Evolutionary conservation across 2,888 invertebrate species (phyloP).

Genomic region (Dicroscelio sp.): DNA sequence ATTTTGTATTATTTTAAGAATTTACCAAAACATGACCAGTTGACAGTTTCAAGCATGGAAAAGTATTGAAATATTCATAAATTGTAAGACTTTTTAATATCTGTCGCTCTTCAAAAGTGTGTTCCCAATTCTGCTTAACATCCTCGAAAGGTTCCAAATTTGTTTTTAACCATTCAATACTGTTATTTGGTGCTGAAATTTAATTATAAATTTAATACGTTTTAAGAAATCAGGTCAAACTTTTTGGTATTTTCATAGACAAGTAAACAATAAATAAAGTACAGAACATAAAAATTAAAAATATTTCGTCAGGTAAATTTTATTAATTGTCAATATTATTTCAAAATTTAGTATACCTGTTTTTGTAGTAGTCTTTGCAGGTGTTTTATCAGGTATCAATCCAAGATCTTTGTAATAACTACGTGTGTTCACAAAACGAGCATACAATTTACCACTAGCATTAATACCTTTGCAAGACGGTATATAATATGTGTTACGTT

Average conservation of each 20-base stretch:
- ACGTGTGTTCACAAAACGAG: conserved; percentile 16
- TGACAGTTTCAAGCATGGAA: conserved; percentile 21
- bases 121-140: background rate
- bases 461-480: background rate
- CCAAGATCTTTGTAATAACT: conserved; percentile 4
- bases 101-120: background rate
- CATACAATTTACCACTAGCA: conserved; percentile 44
- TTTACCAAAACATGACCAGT: conserved; percentile 9
- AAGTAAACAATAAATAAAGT: no score
- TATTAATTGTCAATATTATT: background rate
- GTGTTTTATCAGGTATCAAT: background rate
- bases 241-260: background rate
- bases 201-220: background rate
- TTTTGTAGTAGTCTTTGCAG: background rate
- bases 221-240: background rate
- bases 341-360: background rate
- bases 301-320: no score
- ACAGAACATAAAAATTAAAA: no score
- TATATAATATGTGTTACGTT: conserved; percentile 25
- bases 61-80: conserved; percentile 29
- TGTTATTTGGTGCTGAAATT: background rate
- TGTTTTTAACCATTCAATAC: conserved; percentile 37
- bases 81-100: background rate
- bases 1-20: no score
- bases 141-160: conserved; percentile 44